These are phyloP conservation scores for Silurus lanzhouensis DNA, from an alignment of 2,797 vertebrate genomes.

Conservation along the genomic window DNA sequence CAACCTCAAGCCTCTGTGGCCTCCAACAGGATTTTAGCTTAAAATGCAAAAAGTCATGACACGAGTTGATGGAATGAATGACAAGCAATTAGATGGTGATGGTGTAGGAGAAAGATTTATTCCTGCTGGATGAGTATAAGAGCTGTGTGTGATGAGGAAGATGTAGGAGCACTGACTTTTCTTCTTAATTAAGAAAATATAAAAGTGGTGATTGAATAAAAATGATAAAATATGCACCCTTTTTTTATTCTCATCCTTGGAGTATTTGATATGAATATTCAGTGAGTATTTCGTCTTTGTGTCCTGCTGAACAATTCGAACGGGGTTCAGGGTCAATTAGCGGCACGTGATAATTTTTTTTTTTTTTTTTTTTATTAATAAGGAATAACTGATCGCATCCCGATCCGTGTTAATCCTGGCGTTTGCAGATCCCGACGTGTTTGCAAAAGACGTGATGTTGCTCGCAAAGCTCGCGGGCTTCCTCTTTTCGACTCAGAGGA, in stretches of 20 bases:
- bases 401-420: neutral
- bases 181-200: neutral
- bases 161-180: neutral
- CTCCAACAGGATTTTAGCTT: neutral
- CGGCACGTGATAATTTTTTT: neutral
- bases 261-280: neutral
- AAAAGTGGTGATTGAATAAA: too few relatives aligned
- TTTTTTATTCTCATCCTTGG: neutral
- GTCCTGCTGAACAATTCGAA: neutral
- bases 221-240: neutral
- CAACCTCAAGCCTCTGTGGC: too few relatives aligned
- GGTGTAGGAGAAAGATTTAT: constrained; percentile 5
- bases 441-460: neutral
- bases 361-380: neutral
- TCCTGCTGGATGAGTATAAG: neutral
- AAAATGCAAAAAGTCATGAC: too few relatives aligned
- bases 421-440: neutral
- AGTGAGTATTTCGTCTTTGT: neutral
- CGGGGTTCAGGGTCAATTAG: neutral
- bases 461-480: constrained; percentile 17
- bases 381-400: neutral
- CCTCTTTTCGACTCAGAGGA: constrained; percentile 14
- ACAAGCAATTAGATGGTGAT: constrained; percentile 2
- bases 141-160: neutral
- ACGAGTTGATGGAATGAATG: neutral